Conservation (phyloP, 2,888 invertebrate species). For the Xanthorhoe spadicearia region DNA sequence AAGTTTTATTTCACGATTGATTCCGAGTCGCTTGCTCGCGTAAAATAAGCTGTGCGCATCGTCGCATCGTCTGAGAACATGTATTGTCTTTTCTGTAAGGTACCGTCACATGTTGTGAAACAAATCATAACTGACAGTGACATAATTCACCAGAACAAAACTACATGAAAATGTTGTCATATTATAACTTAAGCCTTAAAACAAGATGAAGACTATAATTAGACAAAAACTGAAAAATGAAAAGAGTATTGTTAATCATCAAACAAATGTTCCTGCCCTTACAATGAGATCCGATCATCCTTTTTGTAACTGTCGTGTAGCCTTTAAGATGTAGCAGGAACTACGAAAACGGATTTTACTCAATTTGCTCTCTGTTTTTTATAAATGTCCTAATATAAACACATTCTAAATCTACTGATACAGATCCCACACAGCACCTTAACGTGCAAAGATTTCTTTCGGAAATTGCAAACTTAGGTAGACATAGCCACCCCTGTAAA, state of each 20-base stretch:
- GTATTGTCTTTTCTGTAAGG: constrained; percentile 65
- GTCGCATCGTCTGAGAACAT: constrained; percentile 74
- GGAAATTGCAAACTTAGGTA: constrained; percentile 75
- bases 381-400: background rate
- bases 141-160: too few species aligned
- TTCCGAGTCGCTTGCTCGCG: constrained; percentile 69
- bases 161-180: too few species aligned
- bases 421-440: constrained; percentile 47
- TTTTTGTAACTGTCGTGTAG: too few species aligned
- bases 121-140: background rate
- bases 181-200: too few species aligned
- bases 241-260: too few species aligned
- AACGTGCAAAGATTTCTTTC: constrained; percentile 74
- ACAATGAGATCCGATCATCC: too few species aligned
- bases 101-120: constrained; percentile 2
- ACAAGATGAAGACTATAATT: background rate
- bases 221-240: too few species aligned
- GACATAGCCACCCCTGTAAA: constrained; percentile 62
- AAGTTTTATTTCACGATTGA: constrained; percentile 52
- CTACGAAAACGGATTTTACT: too few species aligned
- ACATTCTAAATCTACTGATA: background rate
- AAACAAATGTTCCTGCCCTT: too few species aligned
- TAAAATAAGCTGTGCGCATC: constrained; percentile 81
- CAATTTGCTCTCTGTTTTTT: background rate
- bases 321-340: too few species aligned